Base-by-base conservation (phyloP, 2,113 vertebrate species). In the Myiozetetes cayanensis region DNA sequence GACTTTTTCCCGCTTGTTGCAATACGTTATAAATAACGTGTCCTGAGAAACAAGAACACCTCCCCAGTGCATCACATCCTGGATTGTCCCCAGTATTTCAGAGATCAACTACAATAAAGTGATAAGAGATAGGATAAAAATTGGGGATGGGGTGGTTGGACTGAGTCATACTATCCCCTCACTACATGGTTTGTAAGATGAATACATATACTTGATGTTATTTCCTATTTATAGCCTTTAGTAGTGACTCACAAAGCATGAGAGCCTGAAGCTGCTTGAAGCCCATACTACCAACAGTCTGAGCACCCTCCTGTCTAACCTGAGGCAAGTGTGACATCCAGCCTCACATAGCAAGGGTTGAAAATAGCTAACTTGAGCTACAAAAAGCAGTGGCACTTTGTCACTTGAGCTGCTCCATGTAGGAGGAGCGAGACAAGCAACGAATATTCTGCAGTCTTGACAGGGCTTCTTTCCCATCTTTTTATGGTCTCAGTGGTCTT, bases 191-290 rank as follows among this genome's bases (percentile, higher is more conserved):
- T 70, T 58, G 17, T 49, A 78, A 90, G 23, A 43, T 39, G 82
- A 21, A 24, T 53, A 53, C 8, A 41, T 37, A 33, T 44, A 84
- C 6, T 74, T 87, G 33, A 30, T 65, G n/a, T 53, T 71, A 43
- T 77, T 87, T 80, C 28, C 27, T 73, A 74, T 93, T 90, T 92
- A 35, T 41, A 56, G 18, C 20, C 20, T 37, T 78, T 50, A 59
- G 52, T 23, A 82, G 63, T 86, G 82, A 93, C 59, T 95, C 85
- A 85, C 58, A 62, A 87, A 73, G 17, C 46, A 59, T 19, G 25
- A 71, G 56, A 43, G 8, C 35, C 35, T 56, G 11, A 21, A 53
- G 33, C 28, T 76, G 58, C 53, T 67, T n/a, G 56, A 72, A 94
- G 53, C 33, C 30, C 63, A 85, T 18, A 13, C 74, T 49, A 44